Evolutionary conservation across 1,140 invertebrate species (phyloP).

Genomic region (Epicauta chinensis): DNA sequence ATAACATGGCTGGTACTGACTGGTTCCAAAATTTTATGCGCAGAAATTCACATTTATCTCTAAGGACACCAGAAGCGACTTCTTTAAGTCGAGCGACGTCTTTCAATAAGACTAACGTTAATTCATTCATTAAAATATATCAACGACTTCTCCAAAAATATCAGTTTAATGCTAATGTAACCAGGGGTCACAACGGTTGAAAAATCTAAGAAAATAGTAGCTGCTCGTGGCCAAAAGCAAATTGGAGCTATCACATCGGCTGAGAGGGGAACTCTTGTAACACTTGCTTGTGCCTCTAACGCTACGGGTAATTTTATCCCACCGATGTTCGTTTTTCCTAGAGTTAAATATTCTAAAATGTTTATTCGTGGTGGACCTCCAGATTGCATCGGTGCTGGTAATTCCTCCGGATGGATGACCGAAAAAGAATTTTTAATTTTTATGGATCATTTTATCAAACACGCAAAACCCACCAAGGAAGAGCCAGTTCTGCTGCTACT

Average conservation of each 20-base stretch:
- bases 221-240: constrained; percentile 39
- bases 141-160: too few species aligned
- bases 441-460: constrained; percentile 33
- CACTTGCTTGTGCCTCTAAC: constrained; percentile 34
- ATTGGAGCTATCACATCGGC: constrained; percentile 40
- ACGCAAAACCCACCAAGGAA: constrained; percentile 12
- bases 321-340: constrained; percentile 41
- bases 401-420: constrained; percentile 35
- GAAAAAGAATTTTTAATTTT: constrained; percentile 26
- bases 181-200: too few species aligned
- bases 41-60: too few species aligned
- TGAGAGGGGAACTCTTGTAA: constrained; percentile 43
- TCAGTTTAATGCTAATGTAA: too few species aligned
- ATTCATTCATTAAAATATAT: too few species aligned
- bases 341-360: constrained; percentile 3
- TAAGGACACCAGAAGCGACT: too few species aligned
- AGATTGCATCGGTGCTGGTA: constrained; percentile 31
- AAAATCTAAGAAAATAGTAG: constrained; percentile 29
- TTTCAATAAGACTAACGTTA: too few species aligned
- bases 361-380: constrained; percentile 20
- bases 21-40: too few species aligned
- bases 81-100: too few species aligned
- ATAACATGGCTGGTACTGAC: too few species aligned
- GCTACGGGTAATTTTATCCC: constrained; percentile 40
- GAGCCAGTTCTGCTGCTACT: constrained; percentile 18